These are phyloP conservation scores for Zygothrica quintamaculata DNA, from an alignment of 2,888 invertebrate species.

Conservation along the genomic window DNA sequence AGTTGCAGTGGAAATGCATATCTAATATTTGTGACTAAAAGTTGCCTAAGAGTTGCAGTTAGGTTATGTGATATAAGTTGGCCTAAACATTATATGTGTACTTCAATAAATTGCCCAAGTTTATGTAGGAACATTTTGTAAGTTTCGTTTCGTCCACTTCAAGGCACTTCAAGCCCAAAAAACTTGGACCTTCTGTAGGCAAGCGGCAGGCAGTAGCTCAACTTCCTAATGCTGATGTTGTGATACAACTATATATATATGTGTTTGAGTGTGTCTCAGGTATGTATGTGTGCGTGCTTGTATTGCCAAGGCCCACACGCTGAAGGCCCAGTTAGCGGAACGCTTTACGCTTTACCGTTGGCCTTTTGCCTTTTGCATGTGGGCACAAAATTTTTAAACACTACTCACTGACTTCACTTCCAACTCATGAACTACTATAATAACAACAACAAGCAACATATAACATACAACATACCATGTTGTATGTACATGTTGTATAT, in stretches of 20 bases:
- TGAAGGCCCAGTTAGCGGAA: slow-evolving; percentile 64
- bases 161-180: slow-evolving; percentile 51
- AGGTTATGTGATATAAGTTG: slow-evolving; percentile 49
- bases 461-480: background rate
- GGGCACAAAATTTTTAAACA: slow-evolving; percentile 41
- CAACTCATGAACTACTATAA: no score
- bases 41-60: slow-evolving; percentile 1
- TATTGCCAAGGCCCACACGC: slow-evolving; percentile 72
- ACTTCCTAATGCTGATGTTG: slow-evolving; percentile 56
- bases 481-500: slow-evolving; percentile 10
- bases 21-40: no score
- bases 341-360: slow-evolving; percentile 52
- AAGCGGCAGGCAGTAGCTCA: slow-evolving; percentile 69
- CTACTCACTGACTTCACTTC: slow-evolving; percentile 1
- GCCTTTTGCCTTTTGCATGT: slow-evolving; percentile 48
- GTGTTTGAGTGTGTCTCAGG: background rate
- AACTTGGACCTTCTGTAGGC: slow-evolving; percentile 51
- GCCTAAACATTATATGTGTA: slow-evolving; percentile 18
- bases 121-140: slow-evolving; percentile 68
- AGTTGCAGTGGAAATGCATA: no score
- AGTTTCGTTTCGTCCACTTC: slow-evolving; percentile 62
- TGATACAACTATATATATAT: background rate
- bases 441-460: no score
- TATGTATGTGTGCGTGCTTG: slow-evolving; percentile 17
- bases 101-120: slow-evolving; percentile 54